Percentiles rank a stretch among this genome's conserved stretches.
Conservation (phyloP, 2,888 invertebrate genomes). For the Sminthurides aquaticus region DNA sequence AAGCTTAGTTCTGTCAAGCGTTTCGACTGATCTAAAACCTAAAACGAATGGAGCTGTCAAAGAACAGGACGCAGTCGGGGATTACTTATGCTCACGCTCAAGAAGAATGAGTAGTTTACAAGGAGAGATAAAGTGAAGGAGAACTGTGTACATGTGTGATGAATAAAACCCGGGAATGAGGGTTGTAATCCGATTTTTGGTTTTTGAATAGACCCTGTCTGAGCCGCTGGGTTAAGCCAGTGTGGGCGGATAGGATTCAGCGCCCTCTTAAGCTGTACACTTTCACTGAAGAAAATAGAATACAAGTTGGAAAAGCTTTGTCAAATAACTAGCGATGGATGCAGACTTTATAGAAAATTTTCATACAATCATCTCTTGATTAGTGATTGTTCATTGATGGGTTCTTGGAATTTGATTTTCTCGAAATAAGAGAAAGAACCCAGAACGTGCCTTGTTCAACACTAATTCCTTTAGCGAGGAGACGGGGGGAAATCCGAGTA, state of each 20-base stretch:
- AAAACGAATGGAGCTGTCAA: not conserved
- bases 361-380: too few relatives aligned
- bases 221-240: not conserved
- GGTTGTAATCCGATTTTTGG: not conserved
- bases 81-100: not conserved
- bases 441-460: not conserved
- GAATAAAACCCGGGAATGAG: not conserved
- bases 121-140: not conserved
- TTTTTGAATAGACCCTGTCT: not conserved
- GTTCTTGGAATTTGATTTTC: too few relatives aligned
- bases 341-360: too few relatives aligned
- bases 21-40: not conserved
- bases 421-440: not conserved
- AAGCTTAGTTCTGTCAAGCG: too few relatives aligned
- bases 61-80: not conserved
- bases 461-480: too few relatives aligned
- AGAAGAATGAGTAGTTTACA: not conserved
- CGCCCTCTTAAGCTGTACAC: too few relatives aligned
- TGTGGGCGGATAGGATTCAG: too few relatives aligned
- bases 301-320: too few relatives aligned
- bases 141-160: not conserved
- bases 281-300: too few relatives aligned
- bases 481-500: not conserved
- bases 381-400: not conserved
- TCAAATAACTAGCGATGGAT: too few relatives aligned